Percentiles rank a stretch among this genome's conserved stretches.
phyloP scores from a whole-genome alignment of 2,888 invertebrate species.

The Ceriagrion tenellum region DNA sequence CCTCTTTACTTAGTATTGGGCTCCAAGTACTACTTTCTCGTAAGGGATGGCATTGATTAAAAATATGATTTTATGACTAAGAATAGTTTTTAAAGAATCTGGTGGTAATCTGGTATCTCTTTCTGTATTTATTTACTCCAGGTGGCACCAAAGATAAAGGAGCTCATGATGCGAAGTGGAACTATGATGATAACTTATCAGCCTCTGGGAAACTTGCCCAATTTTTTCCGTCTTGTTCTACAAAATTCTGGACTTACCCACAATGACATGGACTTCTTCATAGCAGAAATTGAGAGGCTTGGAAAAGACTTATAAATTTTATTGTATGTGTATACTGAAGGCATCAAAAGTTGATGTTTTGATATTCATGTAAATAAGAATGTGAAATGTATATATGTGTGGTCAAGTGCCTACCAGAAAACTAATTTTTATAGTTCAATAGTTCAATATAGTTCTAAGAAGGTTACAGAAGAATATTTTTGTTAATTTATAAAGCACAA shows the following conservation, averaged over 20 bases:
- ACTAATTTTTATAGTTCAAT: too few relatives aligned
- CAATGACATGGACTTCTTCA: conserved; percentile 91
- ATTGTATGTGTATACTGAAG: not conserved
- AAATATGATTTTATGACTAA: too few relatives aligned
- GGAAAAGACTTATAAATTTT: conserved; percentile 83
- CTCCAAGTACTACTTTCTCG: too few relatives aligned
- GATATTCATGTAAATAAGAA: not conserved
- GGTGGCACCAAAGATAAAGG: conserved; percentile 95
- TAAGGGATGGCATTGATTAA: too few relatives aligned
- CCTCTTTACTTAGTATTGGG: too few relatives aligned
- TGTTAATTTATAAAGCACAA: too few relatives aligned
- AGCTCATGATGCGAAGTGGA: conserved; percentile 96
- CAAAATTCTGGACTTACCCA: conserved; percentile 93
- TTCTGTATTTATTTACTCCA: conserved; percentile 72
- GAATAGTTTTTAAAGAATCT: too few relatives aligned
- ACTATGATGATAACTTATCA: conserved; percentile 98
- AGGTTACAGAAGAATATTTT: not conserved
- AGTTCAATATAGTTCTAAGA: not conserved
- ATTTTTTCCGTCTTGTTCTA: conserved; percentile 96
- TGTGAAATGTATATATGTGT: not conserved
- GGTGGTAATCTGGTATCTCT: too few relatives aligned
- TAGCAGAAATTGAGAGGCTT: conserved; percentile 92
- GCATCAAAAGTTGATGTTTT: not conserved
- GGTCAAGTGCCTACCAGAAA: not conserved
- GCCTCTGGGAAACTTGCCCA: conserved; percentile 90